Evolutionary conservation across 2,888 invertebrate species (phyloP).

Genomic region (Cephus runcator): DNA sequence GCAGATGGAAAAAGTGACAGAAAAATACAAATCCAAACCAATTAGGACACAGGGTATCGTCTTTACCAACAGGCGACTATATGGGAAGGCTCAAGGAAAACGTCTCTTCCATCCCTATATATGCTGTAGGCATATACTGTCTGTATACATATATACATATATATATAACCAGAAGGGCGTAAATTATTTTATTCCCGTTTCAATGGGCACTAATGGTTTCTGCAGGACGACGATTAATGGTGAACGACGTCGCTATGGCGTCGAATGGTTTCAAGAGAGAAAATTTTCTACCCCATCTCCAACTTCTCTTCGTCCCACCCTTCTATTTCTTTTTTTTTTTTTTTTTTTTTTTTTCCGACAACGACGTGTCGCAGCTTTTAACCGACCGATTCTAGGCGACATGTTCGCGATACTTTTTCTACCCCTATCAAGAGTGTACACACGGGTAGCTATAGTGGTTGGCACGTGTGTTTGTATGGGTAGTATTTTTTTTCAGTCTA

Average conservation of each 20-base stretch:
- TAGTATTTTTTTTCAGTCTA: not conserved
- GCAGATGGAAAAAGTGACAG: not conserved
- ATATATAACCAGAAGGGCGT: conserved; percentile 24
- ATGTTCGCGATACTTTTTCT: not conserved
- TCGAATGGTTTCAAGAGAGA: not conserved
- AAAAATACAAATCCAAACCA: not conserved
- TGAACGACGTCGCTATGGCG: conserved; percentile 22
- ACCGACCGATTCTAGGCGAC: not conserved
- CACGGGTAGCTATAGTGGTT: not conserved
- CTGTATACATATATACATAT: not conserved
- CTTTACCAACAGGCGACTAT: not conserved
- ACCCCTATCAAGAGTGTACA: not conserved
- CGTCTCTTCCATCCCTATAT: not conserved
- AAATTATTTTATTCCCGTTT: conserved; percentile 51
- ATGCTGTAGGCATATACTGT: not conserved
- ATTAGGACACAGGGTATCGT: not conserved
- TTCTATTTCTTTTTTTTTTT: not conserved
- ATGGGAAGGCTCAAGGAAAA: not conserved
- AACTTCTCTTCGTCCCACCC: not conserved
- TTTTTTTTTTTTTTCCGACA: not conserved
- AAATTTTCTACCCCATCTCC: not conserved
- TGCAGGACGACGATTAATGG: conserved; percentile 46
- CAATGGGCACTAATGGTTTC: conserved; percentile 46
- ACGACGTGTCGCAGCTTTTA: not conserved
- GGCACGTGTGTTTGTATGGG: not conserved